Evolutionary conservation across 2,888 invertebrate genomes (phyloP), one percentile per base, ranked within the genome.

Genomic region (Pristionchus exspectatus): DNA sequence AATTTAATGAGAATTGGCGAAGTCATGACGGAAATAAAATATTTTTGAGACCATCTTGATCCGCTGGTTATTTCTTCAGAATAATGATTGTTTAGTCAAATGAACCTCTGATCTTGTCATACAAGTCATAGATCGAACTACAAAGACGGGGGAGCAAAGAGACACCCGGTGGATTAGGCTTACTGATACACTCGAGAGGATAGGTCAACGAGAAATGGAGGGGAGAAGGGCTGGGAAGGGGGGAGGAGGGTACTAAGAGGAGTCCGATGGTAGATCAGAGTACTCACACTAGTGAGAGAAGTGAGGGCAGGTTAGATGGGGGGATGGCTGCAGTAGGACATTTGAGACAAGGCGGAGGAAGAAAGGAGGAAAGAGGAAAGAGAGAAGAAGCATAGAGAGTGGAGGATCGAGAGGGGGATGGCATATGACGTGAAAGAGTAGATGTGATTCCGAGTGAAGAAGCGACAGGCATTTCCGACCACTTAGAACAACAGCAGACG

Each of bases 121-220:
- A 7, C 38, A 0, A 44, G 10, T 18, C 38, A 44, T 1, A 38
- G 74, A 33, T 33, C 74, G 38, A 38, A 74, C 38, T 74, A 74
- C 74, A 74, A 74, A 74, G 74, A 74, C 38, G 38, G 38, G 38
- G 50, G n/a, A 50, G 54, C n/a, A 81, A 81, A 50, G 50, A 24
- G 50, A 1, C n/a, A 2, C 50, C 81, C 27, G 50, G 81, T 81
- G 81, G 81, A 81, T 81, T 81, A 81, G 81, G 33, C 50, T 24
- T 77, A 27, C 12, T 81, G 81, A 81, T 81, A 81, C 81, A 81
- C 81, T 81, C 81, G 81, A 81, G 81, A 81, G 81, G 74, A 77
- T 77, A 77, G 74, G 74, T 77, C 74, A 77, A 77, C 24, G 74
- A 44, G 74, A 10, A 30, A 24, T 30, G 24, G 27, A 83, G 54